Conservation (phyloP, 2,797 vertebrate species). For the Sebastes flavidus region DNA sequence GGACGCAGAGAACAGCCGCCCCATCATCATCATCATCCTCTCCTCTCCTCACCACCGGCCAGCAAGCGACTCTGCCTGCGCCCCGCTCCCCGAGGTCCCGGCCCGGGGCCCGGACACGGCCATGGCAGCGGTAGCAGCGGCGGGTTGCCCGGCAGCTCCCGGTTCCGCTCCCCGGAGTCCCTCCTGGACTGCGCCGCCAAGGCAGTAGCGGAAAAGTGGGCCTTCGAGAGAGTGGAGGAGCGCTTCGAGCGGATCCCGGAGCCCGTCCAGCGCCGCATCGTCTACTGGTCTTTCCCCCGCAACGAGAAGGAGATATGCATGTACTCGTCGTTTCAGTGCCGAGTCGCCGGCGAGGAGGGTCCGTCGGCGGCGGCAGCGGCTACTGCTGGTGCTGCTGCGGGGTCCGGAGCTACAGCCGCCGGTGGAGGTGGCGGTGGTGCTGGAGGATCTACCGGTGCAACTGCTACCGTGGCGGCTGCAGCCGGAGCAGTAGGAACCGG, state of each 20-base stretch:
- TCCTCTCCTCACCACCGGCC: constrained; percentile 81
- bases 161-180: constrained; percentile 89
- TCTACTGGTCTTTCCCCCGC: constrained; percentile 97
- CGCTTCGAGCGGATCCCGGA: constrained; percentile 98
- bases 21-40: constrained; percentile 67
- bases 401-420: constrained; percentile 71
- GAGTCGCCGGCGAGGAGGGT: constrained; percentile 86
- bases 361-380: constrained; percentile 64
- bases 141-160: constrained; percentile 66
- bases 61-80: constrained; percentile 92
- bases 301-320: constrained; percentile 98
- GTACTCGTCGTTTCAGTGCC: constrained; percentile 97
- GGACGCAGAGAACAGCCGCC: constrained; percentile 91
- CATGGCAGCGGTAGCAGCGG: constrained; percentile 42
- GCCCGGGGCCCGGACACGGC: constrained; percentile 83
- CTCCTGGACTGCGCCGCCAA: constrained; percentile 96
- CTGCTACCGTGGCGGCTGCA: constrained; percentile 73
- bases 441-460: constrained; percentile 74
- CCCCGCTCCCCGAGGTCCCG: constrained; percentile 86
- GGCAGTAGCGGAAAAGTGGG: constrained; percentile 96
- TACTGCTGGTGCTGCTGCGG: constrained; percentile 58
- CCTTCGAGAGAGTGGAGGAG: constrained; percentile 97
- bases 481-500: constrained; percentile 78
- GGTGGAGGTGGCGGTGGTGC: constrained; percentile 69
- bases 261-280: constrained; percentile 96